These are phyloP conservation scores for Spodoptera picta DNA, from an alignment of 2,888 invertebrate genomes.

Conservation along the genomic window DNA sequence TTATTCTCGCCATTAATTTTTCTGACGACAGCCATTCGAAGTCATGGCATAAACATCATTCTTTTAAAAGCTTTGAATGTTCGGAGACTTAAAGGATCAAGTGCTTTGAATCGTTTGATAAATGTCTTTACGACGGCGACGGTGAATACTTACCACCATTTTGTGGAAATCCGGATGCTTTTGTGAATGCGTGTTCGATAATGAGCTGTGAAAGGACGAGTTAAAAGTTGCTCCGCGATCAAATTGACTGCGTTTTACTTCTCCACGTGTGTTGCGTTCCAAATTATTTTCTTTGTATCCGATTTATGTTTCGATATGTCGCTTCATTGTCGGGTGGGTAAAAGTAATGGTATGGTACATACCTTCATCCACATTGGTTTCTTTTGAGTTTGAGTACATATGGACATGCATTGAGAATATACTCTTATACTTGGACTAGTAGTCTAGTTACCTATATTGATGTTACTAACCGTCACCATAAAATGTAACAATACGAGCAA, in stretches of 20 bases:
- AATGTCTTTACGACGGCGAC: conserved; percentile 63
- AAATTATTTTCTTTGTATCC: neutral
- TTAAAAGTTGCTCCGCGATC: conserved; percentile 18
- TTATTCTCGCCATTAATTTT: conserved; percentile 75
- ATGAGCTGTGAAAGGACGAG: conserved; percentile 49
- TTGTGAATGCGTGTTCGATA: conserved; percentile 52
- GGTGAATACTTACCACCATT: conserved; percentile 57
- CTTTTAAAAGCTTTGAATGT: conserved; percentile 66
- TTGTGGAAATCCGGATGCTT: conserved; percentile 51
- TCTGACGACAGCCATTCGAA: conserved; percentile 73
- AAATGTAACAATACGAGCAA: no score
- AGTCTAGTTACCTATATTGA: neutral
- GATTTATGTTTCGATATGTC: no score
- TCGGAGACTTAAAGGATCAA: conserved; percentile 72
- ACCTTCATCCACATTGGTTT: no score
- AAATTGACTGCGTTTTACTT: conserved; percentile 1
- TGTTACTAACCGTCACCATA: no score
- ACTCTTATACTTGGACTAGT: no score
- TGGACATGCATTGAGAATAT: no score
- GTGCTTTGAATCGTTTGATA: conserved; percentile 71
- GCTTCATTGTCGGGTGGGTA: no score
- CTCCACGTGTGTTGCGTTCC: no score
- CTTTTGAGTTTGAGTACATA: no score
- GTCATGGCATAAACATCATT: conserved; percentile 73
- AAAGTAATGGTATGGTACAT: no score